Base-by-base conservation (phyloP, 1,140 invertebrate genomes). In the Macrostomum lignano region DNA sequence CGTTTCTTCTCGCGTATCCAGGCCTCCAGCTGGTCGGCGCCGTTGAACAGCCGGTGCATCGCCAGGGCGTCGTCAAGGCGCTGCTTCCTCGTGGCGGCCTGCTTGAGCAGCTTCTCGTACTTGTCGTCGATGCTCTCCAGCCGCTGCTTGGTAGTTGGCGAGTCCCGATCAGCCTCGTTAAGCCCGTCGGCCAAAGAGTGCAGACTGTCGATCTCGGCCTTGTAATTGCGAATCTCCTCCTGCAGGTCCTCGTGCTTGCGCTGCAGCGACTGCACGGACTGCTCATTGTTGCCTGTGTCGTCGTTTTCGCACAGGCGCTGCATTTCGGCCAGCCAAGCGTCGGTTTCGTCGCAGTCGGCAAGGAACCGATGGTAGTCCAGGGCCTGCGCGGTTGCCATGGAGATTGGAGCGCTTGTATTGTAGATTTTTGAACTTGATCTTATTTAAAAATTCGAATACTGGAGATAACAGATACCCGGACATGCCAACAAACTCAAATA, bases 1-100 rank as follows among this genome's bases (percentile, higher is more conserved):
- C 88, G 74, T 49, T 91, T 81, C 66, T 94, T 94, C 59, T 96
- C 84, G 36, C 73, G 75, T 45, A 96, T 88, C 88, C 88, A 94
- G 62, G 91, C 82, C 54, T 94, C 78, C 17, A 93, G 82, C 32
- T 78, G 81, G 57, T 93, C 84, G n/a, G 82, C 76, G 54, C 94
- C 86, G 39, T 78, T 84, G 54, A 88, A 71, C 35, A 98, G 65
- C 59, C 94, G 94, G 65, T 93, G 94, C 3, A 96, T 61, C 6
- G 81, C 82, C 25, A 96, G 63, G 9, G 91, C 86, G 61, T 98
- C 88, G 6, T 93, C 63, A 2, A 98, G 63, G 32, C 86, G 67
- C 54, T 94, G 84, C 48, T 93, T 88, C 34, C 88, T 67, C 26
- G 93, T 60, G 47, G 91, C 81, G n/a, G 82, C 76, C 38, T 96